phyloP scores from a whole-genome alignment of 2,113 vertebrate genomes.

The Platichthys flesus region DNA sequence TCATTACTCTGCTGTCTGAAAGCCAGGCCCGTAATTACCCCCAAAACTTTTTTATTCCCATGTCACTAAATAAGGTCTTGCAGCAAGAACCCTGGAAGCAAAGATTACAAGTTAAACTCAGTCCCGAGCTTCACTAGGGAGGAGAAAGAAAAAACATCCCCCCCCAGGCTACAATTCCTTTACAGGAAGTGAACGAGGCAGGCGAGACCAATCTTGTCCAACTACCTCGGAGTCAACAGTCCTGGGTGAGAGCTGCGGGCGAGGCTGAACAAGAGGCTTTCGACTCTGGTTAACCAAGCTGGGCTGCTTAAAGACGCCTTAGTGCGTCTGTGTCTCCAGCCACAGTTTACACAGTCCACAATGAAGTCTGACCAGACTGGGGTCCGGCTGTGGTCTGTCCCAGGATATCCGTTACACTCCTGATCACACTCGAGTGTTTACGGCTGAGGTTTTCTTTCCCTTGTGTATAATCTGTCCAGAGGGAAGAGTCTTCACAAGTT shows the following conservation, averaged over 20 bases:
- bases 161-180: constrained; percentile 46
- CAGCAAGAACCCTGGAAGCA: background rate
- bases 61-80: constrained; percentile 9
- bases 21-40: constrained; percentile 10
- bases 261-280: constrained; percentile 36
- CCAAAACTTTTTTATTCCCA: background rate
- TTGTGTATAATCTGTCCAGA: no score
- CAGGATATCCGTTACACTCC: background rate
- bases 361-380: constrained; percentile 8
- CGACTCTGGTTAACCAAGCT: constrained; percentile 56
- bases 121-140: background rate
- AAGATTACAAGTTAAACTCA: constrained; percentile 13
- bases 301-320: constrained; percentile 19
- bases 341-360: constrained; percentile 48
- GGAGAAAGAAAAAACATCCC: constrained; percentile 9
- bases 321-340: constrained; percentile 14
- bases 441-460: background rate
- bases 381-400: constrained; percentile 25
- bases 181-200: constrained; percentile 47
- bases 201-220: constrained; percentile 56
- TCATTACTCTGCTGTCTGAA: constrained; percentile 34
- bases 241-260: constrained; percentile 29
- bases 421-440: background rate
- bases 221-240: constrained; percentile 1
- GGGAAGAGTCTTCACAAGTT: background rate